Evolutionary conservation across 2,797 vertebrate species (phyloP).

Genomic region (Hyperoplus lanceolatus): DNA sequence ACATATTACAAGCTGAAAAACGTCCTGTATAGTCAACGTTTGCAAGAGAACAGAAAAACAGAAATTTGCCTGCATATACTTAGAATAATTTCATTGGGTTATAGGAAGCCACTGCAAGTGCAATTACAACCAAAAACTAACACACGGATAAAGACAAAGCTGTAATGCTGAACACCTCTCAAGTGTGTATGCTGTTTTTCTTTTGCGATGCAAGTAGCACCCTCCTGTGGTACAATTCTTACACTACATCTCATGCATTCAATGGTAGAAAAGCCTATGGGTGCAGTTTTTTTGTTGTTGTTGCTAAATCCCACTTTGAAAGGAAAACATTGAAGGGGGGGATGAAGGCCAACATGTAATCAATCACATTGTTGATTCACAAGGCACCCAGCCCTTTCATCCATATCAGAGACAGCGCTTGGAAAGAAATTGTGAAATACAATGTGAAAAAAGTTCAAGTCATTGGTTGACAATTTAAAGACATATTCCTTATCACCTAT

Average conservation of each 20-base stretch:
- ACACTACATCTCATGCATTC: conserved; percentile 45
- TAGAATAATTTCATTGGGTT: conserved; percentile 4
- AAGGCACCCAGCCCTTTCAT: conserved; percentile 51
- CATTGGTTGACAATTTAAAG: conserved; percentile 20
- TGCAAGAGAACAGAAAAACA: conserved; percentile 28
- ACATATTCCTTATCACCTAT: background rate
- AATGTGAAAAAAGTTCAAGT: conserved; percentile 35
- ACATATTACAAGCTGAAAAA: conserved; percentile 17
- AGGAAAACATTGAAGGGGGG: conserved; percentile 12
- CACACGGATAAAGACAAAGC: background rate
- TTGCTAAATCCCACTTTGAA: background rate
- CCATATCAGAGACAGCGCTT: conserved; percentile 29
- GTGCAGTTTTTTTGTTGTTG: background rate
- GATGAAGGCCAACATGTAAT: conserved; percentile 38
- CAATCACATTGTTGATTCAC: conserved; percentile 21
- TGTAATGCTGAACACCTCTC: background rate
- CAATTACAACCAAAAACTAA: conserved; percentile 23
- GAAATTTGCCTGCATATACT: conserved; percentile 61
- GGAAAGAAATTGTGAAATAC: conserved; percentile 12
- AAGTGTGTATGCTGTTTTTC: conserved; percentile 15
- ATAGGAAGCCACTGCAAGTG: conserved; percentile 33
- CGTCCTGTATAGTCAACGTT: background rate
- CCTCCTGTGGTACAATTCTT: conserved; percentile 66
- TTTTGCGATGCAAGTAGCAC: conserved; percentile 54
- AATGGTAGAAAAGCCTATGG: background rate